phyloP scores from a whole-genome alignment of 2,888 invertebrate genomes.

The Drosophila kambysellisi region DNA sequence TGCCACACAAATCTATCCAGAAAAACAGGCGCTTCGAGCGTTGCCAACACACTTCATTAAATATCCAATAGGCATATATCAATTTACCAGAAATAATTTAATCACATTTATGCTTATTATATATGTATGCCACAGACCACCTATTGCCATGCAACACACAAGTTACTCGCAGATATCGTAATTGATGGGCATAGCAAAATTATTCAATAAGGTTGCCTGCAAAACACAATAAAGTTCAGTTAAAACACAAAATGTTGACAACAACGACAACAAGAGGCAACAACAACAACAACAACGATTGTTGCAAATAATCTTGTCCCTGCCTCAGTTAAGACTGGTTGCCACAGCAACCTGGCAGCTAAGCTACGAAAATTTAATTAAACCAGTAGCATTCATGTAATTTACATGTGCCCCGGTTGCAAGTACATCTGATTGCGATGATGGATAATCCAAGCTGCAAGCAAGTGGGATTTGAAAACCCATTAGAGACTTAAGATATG shows the following conservation, averaged over 20 bases:
- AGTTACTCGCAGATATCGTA: slow-evolving; percentile 1
- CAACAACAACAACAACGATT: slow-evolving; percentile 1
- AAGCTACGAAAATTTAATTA: slow-evolving; percentile 37
- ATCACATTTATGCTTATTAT: slow-evolving; percentile 59
- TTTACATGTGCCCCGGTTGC: slow-evolving; percentile 1
- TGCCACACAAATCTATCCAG: neutral
- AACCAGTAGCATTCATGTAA: slow-evolving; percentile 1
- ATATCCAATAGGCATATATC: slow-evolving; percentile 55
- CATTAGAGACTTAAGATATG: neutral
- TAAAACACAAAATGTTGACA: slow-evolving; percentile 40
- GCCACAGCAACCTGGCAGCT: slow-evolving; percentile 1
- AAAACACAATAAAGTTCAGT: slow-evolving; percentile 53
- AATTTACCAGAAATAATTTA: slow-evolving; percentile 60
- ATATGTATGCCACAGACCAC: neutral
- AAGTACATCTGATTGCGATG: slow-evolving; percentile 34
- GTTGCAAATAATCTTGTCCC: slow-evolving; percentile 2
- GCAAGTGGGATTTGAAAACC: neutral
- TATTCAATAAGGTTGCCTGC: slow-evolving; percentile 18
- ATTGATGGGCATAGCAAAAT: slow-evolving; percentile 37
- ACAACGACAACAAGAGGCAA: neutral
- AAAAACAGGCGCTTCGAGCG: slow-evolving; percentile 29
- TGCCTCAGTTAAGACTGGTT: neutral
- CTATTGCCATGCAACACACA: neutral
- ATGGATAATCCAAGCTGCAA: slow-evolving; percentile 22
- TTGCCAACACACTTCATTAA: slow-evolving; percentile 55